phyloP scores from a whole-genome alignment of 35 echinoderm and acorn worm genomes.

The Apostichopus californicus region DNA sequence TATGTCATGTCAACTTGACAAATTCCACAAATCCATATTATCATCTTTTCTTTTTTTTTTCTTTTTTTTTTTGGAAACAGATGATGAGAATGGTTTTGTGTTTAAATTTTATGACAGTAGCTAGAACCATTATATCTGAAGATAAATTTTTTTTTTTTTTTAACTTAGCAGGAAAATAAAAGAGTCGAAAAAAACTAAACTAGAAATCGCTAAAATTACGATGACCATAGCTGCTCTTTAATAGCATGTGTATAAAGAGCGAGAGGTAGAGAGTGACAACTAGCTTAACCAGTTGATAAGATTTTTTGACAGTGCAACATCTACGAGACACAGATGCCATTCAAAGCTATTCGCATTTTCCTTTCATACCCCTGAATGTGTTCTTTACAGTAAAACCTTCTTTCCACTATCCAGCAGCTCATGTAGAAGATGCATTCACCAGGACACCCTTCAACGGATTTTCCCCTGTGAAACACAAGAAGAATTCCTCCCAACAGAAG shows the following conservation, averaged over 20 bases:
- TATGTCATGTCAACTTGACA: too few relatives aligned
- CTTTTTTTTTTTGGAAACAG: too few relatives aligned
- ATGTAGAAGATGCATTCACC: constrained; percentile 2
- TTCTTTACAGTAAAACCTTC: background rate
- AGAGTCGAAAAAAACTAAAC: too few relatives aligned
- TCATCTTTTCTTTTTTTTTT: too few relatives aligned
- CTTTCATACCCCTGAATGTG: background rate
- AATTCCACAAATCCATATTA: too few relatives aligned
- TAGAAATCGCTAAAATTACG: too few relatives aligned
- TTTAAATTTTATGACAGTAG: too few relatives aligned
- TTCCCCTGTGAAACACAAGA: constrained; percentile 47
- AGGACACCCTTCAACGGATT: constrained; percentile 49
- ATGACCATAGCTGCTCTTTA: background rate
- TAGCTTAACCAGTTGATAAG: background rate
- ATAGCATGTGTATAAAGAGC: background rate
- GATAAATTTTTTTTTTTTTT: too few relatives aligned
- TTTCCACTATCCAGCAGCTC: background rate
- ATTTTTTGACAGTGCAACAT: constrained; percentile 14
- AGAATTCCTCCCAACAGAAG: constrained; percentile 48
- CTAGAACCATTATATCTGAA: too few relatives aligned
- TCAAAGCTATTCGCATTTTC: background rate
- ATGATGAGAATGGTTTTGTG: too few relatives aligned
- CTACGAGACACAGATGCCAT: background rate
- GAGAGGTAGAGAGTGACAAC: background rate
- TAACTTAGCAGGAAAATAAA: too few relatives aligned